Evolutionary conservation across 23 tunicate species (phyloP).

Genomic region (Diplosoma virens): DNA sequence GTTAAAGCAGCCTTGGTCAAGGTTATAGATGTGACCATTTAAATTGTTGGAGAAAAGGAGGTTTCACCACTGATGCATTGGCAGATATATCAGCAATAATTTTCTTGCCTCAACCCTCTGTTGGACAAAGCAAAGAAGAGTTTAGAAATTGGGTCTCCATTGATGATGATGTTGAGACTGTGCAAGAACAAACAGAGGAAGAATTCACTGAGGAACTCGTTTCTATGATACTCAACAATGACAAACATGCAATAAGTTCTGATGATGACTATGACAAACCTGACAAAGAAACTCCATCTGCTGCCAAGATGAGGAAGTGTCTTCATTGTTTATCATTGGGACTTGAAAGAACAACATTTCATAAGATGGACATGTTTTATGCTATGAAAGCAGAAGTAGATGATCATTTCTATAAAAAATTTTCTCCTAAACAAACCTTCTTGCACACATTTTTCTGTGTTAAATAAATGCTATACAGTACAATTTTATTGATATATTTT

Average conservation of each 20-base stretch:
- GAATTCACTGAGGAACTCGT: conserved; percentile 31
- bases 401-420: conserved; percentile 13
- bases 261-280: conserved; percentile 21
- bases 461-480: conserved; percentile 5
- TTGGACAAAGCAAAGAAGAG: conserved; percentile 18
- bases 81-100: no score
- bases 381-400: conserved; percentile 34
- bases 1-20: no score
- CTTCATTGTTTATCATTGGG: conserved; percentile 13
- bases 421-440: conserved; percentile 16
- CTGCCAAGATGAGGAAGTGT: conserved; percentile 19
- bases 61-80: no score
- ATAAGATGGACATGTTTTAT: conserved; percentile 16
- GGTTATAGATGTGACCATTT: no score
- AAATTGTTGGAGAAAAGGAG: no score
- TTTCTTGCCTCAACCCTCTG: conserved; percentile 27
- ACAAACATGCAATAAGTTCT: neutral
- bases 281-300: conserved; percentile 18
- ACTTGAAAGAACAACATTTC: conserved; percentile 25
- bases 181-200: conserved; percentile 19
- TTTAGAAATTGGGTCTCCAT: conserved; percentile 21
- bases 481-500: neutral
- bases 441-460: conserved; percentile 18
- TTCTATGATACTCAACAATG: neutral
- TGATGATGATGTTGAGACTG: conserved; percentile 23